Evolutionary conservation across 2,888 invertebrate species (phyloP).

Genomic region (Cheiracanthium punctorium): DNA sequence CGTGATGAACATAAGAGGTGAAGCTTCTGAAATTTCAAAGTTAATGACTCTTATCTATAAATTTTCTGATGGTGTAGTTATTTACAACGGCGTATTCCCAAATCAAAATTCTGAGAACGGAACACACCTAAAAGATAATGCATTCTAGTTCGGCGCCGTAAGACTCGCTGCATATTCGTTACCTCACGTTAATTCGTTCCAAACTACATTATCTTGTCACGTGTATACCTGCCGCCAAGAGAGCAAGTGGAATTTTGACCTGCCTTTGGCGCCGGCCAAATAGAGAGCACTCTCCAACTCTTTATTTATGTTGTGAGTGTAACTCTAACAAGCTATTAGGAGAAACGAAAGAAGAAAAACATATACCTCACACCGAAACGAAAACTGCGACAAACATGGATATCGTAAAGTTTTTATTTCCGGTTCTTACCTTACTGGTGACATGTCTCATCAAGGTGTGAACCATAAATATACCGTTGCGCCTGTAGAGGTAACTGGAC

Average conservation of each 20-base stretch:
- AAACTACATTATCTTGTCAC: not conserved
- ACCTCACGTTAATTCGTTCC: not conserved
- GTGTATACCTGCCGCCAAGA: not conserved
- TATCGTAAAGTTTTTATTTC: not conserved
- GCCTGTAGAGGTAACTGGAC: no score
- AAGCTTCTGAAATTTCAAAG: no score
- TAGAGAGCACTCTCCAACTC: not conserved
- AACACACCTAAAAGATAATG: no score
- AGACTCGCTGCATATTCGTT: no score
- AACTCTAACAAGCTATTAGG: not conserved
- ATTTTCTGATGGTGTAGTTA: no score
- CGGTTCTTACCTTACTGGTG: not conserved
- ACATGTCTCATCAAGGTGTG: not conserved
- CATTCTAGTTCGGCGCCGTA: no score
- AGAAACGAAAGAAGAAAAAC: not conserved
- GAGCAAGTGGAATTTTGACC: not conserved
- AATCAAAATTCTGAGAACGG: no score
- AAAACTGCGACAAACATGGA: not conserved
- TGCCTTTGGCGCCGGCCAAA: not conserved
- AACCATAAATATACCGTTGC: not conserved
- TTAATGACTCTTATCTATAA: not conserved
- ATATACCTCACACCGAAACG: not conserved
- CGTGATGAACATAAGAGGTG: no score
- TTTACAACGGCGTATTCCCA: no score
- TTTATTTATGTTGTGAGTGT: not conserved